Conservation (phyloP, 23 tunicate species). For the Clavelina lepadiformis region DNA sequence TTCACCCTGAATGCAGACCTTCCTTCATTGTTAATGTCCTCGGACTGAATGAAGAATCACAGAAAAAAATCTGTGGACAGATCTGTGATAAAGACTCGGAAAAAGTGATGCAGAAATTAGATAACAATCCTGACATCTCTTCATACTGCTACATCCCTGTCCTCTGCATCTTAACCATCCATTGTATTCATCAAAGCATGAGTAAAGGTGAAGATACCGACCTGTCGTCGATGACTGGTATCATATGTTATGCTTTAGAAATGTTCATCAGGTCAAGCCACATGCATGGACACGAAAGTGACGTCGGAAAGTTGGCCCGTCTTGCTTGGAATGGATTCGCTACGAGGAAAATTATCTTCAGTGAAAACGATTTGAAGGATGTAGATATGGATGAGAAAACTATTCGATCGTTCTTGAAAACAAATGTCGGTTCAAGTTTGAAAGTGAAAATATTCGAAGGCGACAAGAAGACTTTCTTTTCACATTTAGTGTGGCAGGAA, state of each 20-base stretch:
- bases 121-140: neutral
- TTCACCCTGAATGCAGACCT: neutral
- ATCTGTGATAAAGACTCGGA: neutral
- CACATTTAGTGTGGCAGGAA: neutral
- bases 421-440: too few species aligned
- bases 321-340: too few species aligned
- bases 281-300: too few species aligned
- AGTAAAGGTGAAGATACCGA: neutral
- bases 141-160: neutral
- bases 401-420: too few species aligned
- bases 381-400: too few species aligned
- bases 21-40: slow-evolving; percentile 1
- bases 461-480: neutral
- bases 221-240: too few species aligned
- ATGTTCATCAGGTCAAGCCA: too few species aligned
- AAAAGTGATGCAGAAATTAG: neutral
- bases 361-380: too few species aligned
- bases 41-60: neutral
- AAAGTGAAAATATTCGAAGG: too few species aligned
- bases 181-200: neutral
- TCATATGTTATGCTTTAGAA: too few species aligned
- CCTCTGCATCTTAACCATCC: neutral
- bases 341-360: too few species aligned
- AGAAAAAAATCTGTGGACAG: neutral
- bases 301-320: too few species aligned